A percentile compares a stretch with the other conserved stretches of the same genome.
phyloP scores from a whole-genome alignment of 2,113 vertebrate genomes.

The Oophaga pumilio region DNA sequence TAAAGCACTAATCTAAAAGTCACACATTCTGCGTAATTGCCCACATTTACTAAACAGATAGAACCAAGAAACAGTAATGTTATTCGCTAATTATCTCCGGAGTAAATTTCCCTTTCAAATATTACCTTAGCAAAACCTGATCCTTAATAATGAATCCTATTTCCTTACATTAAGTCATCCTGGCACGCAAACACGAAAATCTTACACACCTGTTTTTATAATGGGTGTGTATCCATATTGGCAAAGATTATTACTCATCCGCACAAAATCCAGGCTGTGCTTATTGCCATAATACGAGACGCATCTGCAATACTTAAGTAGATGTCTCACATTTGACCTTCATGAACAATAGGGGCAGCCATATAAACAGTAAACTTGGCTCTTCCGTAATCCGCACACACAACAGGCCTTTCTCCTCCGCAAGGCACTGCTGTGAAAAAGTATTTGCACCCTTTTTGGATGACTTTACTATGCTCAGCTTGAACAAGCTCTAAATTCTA shows the following conservation, averaged over 20 bases:
- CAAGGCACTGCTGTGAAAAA: too few species aligned
- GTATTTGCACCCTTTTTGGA: not conserved
- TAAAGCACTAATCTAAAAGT: not conserved
- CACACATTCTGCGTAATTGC: too few species aligned
- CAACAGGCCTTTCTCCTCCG: too few species aligned
- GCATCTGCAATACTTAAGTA: slow-evolving; percentile 43
- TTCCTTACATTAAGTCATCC: slow-evolving; percentile 30
- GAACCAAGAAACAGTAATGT: not conserved
- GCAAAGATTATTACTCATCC: slow-evolving; percentile 23
- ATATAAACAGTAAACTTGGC: slow-evolving; percentile 15
- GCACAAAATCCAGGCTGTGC: slow-evolving; percentile 18
- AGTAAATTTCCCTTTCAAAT: slow-evolving; percentile 2
- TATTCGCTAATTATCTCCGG: not conserved
- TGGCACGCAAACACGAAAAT: slow-evolving; percentile 20
- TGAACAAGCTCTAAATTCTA: not conserved
- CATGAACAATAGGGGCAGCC: slow-evolving; percentile 6
- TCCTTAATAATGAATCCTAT: not conserved
- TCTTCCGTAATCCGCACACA: not conserved
- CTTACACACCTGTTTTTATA: slow-evolving; percentile 48
- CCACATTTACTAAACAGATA: not conserved
- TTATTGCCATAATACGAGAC: slow-evolving; percentile 44
- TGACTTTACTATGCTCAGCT: not conserved
- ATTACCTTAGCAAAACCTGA: not conserved
- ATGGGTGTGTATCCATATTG: slow-evolving; percentile 46
- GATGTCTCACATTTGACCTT: slow-evolving; percentile 31